Base-by-base conservation (phyloP, 2,888 invertebrate species). In the Mimas tiliae region DNA sequence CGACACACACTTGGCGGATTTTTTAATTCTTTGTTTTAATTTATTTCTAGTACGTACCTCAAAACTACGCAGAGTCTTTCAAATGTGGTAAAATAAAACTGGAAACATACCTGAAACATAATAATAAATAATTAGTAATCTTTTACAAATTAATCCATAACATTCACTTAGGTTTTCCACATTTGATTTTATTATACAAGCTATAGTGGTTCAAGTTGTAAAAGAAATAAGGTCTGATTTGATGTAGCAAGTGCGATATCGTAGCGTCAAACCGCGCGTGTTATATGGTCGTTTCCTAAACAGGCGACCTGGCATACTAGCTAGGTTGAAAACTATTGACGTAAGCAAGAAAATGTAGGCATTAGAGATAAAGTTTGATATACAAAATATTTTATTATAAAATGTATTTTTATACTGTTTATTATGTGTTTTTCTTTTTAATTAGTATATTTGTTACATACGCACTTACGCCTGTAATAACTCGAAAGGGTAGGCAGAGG, bases 261-360 rank as follows among this genome's bases (percentile, higher is more conserved):
- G 48, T 33, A 50, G 47, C 47, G 47, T 33, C 47, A 34, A 42
- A 53, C 65, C 48, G 45, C 83, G 80, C 81, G 82, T 83, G 82
- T 70, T 74, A 68, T 72, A 69, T 75, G 73, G 74, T 73, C 72
- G 74, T 83, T 81, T 79, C 71, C 75, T 70, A 76, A 74, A 75
- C 76, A 75, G 69, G 72, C 77, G 74, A 82, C 77, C 78, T 73
- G 75, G 73, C 74, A 76, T 79, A 76, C 76, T 76, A 76, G 78
- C 79, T 79, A 72, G 69, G 72, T 72, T 75, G 74, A 77, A 77
- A 69, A 62, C 38, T 58, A 65, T 19, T 70, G 69, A 68, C 72
- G 67, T 65, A 34, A 65, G 33, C 63, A 64, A 62, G 55, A 48
- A 63, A 50, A 65, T 55, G 45, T 51, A 63, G 65, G 48, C 52